These are phyloP conservation scores for Erythrolamprus reginae DNA, from an alignment of 2,113 vertebrate species.

Conservation along the genomic window DNA sequence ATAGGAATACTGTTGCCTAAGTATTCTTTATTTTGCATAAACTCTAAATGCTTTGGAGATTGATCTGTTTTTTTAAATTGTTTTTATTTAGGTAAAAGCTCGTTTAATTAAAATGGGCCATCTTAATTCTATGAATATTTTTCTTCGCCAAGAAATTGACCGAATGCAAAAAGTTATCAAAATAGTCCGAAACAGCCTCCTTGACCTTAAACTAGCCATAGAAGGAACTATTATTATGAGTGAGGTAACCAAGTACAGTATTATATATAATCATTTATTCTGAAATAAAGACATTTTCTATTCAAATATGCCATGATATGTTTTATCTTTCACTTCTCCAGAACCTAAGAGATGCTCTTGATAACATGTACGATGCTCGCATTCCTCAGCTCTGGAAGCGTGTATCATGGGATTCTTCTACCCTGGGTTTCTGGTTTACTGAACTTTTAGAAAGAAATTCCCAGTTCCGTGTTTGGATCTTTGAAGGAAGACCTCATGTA, in stretches of 20 bases:
- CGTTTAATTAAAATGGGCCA: slow-evolving; percentile 72
- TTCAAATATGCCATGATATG: not conserved
- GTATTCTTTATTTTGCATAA: not conserved
- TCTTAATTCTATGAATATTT: slow-evolving; percentile 78
- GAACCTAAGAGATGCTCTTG: slow-evolving; percentile 73
- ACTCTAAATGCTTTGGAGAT: not conserved
- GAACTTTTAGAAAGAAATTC: slow-evolving; percentile 74
- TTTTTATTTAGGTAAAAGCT: slow-evolving; percentile 67
- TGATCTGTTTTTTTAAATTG: not conserved
- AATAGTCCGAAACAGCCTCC: slow-evolving; percentile 62
- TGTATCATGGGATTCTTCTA: slow-evolving; percentile 76
- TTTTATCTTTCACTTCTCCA: slow-evolving; percentile 35
- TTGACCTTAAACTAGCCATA: slow-evolving; percentile 72
- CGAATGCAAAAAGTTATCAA: slow-evolving; percentile 74
- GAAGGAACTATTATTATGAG: slow-evolving; percentile 79
- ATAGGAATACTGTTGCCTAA: not conserved
- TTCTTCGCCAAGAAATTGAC: slow-evolving; percentile 77
- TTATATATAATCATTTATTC: not conserved
- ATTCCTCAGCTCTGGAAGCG: slow-evolving; percentile 73
- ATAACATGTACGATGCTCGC: slow-evolving; percentile 75
- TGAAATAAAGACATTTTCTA: not conserved
- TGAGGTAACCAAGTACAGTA: slow-evolving; percentile 62
- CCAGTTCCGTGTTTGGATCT: slow-evolving; percentile 73
- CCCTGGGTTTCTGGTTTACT: slow-evolving; percentile 79
- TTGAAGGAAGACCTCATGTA: slow-evolving; percentile 67